phyloP scores from a whole-genome alignment of 2,888 invertebrate species.

The Cancer borealis region DNA sequence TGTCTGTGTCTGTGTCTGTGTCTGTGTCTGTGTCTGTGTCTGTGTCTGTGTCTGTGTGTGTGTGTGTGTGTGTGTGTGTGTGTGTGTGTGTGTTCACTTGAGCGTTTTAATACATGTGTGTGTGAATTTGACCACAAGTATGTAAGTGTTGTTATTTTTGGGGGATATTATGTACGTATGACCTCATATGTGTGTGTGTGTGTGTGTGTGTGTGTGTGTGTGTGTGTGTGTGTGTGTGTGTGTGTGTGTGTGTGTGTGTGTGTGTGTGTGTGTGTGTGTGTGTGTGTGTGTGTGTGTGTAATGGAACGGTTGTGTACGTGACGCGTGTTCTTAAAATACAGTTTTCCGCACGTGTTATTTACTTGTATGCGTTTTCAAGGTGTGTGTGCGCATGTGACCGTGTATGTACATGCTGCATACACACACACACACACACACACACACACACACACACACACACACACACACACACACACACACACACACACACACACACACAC shows the following conservation, averaged over 20 bases:
- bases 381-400: background rate
- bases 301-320: conserved; percentile 27
- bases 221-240: background rate
- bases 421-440: conserved; percentile 20
- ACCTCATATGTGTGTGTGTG: background rate
- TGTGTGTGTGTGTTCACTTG: background rate
- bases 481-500: conserved; percentile 31
- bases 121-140: background rate
- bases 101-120: background rate
- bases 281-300: conserved; percentile 28
- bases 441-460: conserved; percentile 20
- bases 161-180: no score
- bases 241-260: conserved; percentile 16
- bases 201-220: conserved; percentile 32
- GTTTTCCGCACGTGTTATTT: conserved; percentile 9
- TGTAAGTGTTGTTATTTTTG: background rate
- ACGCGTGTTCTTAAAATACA: background rate
- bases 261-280: conserved; percentile 26
- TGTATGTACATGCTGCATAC: background rate
- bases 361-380: background rate
- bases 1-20: background rate
- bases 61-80: background rate
- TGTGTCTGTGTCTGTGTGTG: background rate
- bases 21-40: background rate
- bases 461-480: conserved; percentile 23